A percentile compares a stretch with the other conserved stretches of the same genome.
Evolutionary conservation across 2,113 vertebrate genomes (phyloP).

Genomic region (Daboia siamensis): DNA sequence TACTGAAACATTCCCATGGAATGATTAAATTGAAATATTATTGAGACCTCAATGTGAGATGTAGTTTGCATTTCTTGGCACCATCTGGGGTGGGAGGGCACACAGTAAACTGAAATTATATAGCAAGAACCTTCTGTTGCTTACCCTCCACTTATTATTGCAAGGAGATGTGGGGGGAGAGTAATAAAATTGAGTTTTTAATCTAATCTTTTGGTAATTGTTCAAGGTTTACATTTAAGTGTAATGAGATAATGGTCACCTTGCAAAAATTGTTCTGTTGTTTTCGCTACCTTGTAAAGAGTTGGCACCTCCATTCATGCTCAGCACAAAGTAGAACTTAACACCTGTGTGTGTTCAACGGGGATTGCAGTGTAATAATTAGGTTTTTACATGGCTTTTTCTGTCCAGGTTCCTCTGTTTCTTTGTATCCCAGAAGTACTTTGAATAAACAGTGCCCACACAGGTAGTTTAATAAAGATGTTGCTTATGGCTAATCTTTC

Average conservation of each 20-base stretch:
- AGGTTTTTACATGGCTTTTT: background rate
- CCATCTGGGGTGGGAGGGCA: slow-evolving; percentile 18
- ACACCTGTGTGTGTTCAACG: background rate
- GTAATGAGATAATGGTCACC: background rate
- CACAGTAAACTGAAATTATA: slow-evolving; percentile 32
- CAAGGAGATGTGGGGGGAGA: background rate
- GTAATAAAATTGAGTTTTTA: background rate
- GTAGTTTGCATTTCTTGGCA: slow-evolving; percentile 37
- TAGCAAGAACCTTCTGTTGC: slow-evolving; percentile 46
- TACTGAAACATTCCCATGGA: background rate
- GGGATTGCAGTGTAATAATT: background rate
- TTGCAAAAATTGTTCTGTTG: background rate
- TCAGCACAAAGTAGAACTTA: background rate
- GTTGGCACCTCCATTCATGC: background rate
- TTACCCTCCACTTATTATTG: background rate
- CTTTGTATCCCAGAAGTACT: background rate
- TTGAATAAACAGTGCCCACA: slow-evolving; percentile 21
- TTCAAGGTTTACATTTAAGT: slow-evolving; percentile 23
- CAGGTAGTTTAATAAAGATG: slow-evolving; percentile 60
- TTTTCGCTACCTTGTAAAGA: background rate
- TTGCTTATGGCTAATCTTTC: slow-evolving; percentile 58
- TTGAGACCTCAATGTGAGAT: slow-evolving; percentile 36
- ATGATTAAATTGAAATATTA: slow-evolving; percentile 6
- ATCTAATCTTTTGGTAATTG: background rate
- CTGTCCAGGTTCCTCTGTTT: slow-evolving; percentile 9